Percentiles rank a stretch among this genome's conserved stretches.
phyloP scores from a whole-genome alignment of 2,113 vertebrate species.

The Mola mola region DNA sequence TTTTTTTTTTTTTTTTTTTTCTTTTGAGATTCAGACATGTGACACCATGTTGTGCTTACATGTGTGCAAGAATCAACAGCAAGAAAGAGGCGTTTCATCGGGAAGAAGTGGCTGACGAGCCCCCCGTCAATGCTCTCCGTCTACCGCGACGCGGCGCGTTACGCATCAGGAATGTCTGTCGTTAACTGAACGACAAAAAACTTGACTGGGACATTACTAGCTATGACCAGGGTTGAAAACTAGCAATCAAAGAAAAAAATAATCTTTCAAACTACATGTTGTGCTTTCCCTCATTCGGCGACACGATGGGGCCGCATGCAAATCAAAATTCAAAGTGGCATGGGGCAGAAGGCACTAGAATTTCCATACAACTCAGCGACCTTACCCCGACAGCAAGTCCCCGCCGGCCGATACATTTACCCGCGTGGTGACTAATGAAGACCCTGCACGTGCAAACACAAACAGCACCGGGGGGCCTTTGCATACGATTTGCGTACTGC shows the following conservation, averaged over 20 bases:
- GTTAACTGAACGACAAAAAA: neutral
- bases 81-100: too few relatives aligned
- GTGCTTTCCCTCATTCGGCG: neutral
- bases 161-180: constrained; percentile 12
- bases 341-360: constrained; percentile 75
- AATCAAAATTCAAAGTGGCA: constrained; percentile 78
- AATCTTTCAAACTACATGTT: neutral
- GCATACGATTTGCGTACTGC: constrained; percentile 69
- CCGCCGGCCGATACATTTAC: constrained; percentile 49
- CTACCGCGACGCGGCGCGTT: neutral
- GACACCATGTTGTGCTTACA: constrained; percentile 32
- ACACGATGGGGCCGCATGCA: constrained; percentile 60
- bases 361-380: constrained; percentile 75
- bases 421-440: constrained; percentile 22
- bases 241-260: neutral
- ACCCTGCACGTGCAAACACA: constrained; percentile 32
- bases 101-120: constrained; percentile 37
- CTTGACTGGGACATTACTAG: too few relatives aligned
- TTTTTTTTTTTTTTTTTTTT: constrained; percentile 13
- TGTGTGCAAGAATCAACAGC: constrained; percentile 26
- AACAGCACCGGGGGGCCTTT: constrained; percentile 45
- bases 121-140: constrained; percentile 31
- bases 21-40: constrained; percentile 37
- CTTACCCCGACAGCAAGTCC: constrained; percentile 32
- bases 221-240: neutral